Evolutionary conservation across 2,113 vertebrate genomes (phyloP).

Genomic region (Labeo catla): DNA sequence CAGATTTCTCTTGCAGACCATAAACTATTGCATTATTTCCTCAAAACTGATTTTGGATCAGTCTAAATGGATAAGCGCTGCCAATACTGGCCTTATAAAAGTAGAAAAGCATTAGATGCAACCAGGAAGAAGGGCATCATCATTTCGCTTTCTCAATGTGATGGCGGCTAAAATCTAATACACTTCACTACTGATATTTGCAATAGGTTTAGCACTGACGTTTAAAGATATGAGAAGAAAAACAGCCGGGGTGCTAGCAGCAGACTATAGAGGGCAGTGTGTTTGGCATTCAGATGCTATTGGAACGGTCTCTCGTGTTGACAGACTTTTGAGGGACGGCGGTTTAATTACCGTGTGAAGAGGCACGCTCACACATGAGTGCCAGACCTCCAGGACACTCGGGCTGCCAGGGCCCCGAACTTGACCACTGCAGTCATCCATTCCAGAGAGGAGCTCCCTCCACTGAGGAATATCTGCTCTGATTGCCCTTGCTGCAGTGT

Average conservation of each 20-base stretch:
- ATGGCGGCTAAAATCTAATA: constrained; percentile 34
- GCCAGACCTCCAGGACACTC: constrained; percentile 47
- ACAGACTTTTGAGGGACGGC: constrained; percentile 50
- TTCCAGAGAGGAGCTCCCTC: constrained; percentile 12
- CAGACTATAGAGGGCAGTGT: constrained; percentile 21
- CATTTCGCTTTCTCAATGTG: not conserved
- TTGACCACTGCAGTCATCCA: constrained; percentile 33
- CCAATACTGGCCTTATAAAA: constrained; percentile 15
- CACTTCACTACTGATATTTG: constrained; percentile 37
- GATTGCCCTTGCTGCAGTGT: constrained; percentile 24
- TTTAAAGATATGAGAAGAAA: constrained; percentile 15
- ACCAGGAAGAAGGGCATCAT: constrained; percentile 14
- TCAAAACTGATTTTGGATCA: constrained; percentile 6
- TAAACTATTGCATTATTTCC: constrained; percentile 30
- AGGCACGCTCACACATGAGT: constrained; percentile 42
- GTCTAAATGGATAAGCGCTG: constrained; percentile 21
- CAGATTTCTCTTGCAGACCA: constrained; percentile 15
- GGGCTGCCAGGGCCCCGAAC: constrained; percentile 9
- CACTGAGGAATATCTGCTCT: constrained; percentile 37
- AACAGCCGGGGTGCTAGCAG: not conserved
- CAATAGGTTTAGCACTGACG: constrained; percentile 8
- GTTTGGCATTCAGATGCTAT: constrained; percentile 34
- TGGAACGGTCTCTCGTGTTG: constrained; percentile 21
- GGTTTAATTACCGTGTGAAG: constrained; percentile 56
- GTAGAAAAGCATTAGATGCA: constrained; percentile 25